Base-by-base conservation (phyloP, 2,888 invertebrate species). In the Chaetogeoica ovagalla region DNA sequence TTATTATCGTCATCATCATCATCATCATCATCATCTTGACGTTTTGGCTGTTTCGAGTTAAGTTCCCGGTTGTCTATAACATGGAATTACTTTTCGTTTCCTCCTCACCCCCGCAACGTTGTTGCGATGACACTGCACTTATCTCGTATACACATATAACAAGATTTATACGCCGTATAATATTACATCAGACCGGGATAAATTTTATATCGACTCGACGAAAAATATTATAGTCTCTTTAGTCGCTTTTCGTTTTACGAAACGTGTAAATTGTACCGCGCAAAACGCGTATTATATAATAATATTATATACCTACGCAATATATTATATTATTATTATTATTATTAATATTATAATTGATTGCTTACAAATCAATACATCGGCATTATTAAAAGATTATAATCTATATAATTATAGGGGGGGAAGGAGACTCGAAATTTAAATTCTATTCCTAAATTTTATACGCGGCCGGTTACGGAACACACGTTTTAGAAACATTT, bases 101-200 rank as follows among this genome's bases (percentile, higher is more conserved):
- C 21, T 21, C n/a, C n/a, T n/a, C n/a, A n/a, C n/a, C n/a, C n/a
- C n/a, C 17, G 0, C n/a, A 19, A 62, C 48, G 62, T 73, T 73
- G 62, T 73, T 73, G 48, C 30, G 73, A 73, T 73, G 73, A 73
- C 62, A 73, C 48, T 73, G 73, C 73, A 73, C 62, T 73, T 73
- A 73, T 73, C 73, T 73, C 52, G 19, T 43, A 30, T 30, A 30
- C 30, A 43, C 6, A 30, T 62, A 62, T 48, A 62, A 8, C n/a
- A 73, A 73, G 73, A 73, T 73, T 73, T 73, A 73, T 73, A 52
- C 4, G 4, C 30, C 30, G 62, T 52, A 13, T 23, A 39, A 65
- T 11, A 9, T n/a, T 65, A 13, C 11, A 68, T 52, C 23, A n/a
- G 21, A 68, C 4, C 23, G 48, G 48, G 72, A 62, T 72, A 62